Evolutionary conservation across 2,113 vertebrate genomes (phyloP), one percentile per base, ranked within the genome.

Genomic region (Petroica traversi): DNA sequence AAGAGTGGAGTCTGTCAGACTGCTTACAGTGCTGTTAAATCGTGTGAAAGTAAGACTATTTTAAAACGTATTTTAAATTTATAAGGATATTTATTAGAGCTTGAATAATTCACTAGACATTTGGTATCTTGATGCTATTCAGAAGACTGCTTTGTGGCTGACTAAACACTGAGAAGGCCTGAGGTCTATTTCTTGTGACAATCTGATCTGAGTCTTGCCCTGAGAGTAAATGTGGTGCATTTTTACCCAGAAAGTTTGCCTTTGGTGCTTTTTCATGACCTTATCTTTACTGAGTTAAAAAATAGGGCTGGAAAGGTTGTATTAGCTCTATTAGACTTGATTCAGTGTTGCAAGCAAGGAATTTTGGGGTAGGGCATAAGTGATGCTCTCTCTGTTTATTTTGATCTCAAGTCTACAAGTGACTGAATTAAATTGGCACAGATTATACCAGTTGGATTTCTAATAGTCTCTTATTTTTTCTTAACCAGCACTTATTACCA

Each of bases 21-120:
- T 98, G 92, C 97, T 98, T 46, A 95, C 93, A 45, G 95, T 97
- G 46, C 98, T 98, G 86, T 97, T 98, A 95, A 98, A 94, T 89
- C 97, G 95, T 95, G 97, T 98, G 93, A 95, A 97, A 97, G 98
- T 98, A 98, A 98, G 98, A 96, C 83, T 79, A 45, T 92, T 97
- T 95, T 90, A 78, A 90, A 92, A 92, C 28, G 3, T 95, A 83
- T 86, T 93, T 96, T 82, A 87, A 91, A 48, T 45, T 79, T 71
- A 76, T 67, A 81, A 91, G 59, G 51, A 1, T 88, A 49, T 92
- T 89, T 92, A 45, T 67, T 92, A 76, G 33, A 76, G 17, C 59
- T 84, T 85, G 81, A 62, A 75, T 67, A 85, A 85, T 73, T 61
- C n/a, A 28, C 23, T 83, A 46, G 72, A 45, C 26, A 7, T 80